phyloP scores from a whole-genome alignment of 2,888 invertebrate species.

The Choristoneura rosaceana region DNA sequence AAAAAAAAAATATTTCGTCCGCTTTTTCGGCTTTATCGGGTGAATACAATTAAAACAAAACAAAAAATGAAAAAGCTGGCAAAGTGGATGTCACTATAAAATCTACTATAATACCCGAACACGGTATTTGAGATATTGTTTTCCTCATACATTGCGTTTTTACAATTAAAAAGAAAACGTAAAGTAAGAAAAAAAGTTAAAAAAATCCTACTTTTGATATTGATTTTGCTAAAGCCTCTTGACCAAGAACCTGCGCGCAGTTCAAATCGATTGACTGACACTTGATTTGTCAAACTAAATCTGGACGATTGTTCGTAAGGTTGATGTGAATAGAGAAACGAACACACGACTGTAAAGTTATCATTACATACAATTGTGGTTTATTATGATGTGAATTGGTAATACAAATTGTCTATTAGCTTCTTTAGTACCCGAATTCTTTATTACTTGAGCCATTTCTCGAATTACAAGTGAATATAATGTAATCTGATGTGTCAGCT shows the following conservation, averaged over 20 bases:
- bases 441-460: not conserved
- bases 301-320: constrained; percentile 7
- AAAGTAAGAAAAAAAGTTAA: not conserved
- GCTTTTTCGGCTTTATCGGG: not conserved
- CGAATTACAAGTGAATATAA: not conserved
- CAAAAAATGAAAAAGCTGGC: not conserved
- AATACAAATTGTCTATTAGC: not conserved
- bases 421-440: not conserved
- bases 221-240: not conserved
- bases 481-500: not conserved
- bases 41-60: not conserved
- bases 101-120: too few relatives aligned
- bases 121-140: too few relatives aligned
- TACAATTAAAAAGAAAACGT: too few relatives aligned
- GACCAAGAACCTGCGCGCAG: not conserved
- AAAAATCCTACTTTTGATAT: not conserved
- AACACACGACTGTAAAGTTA: constrained; percentile 5
- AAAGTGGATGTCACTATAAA: too few relatives aligned
- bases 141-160: too few relatives aligned
- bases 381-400: not conserved
- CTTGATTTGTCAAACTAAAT: constrained; percentile 13
- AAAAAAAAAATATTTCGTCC: not conserved
- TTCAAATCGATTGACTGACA: constrained; percentile 23
- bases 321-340: constrained; percentile 8
- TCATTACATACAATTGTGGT: not conserved